Conservation (phyloP, 2,113 vertebrate genomes). For the Leuciscus idus region DNA sequence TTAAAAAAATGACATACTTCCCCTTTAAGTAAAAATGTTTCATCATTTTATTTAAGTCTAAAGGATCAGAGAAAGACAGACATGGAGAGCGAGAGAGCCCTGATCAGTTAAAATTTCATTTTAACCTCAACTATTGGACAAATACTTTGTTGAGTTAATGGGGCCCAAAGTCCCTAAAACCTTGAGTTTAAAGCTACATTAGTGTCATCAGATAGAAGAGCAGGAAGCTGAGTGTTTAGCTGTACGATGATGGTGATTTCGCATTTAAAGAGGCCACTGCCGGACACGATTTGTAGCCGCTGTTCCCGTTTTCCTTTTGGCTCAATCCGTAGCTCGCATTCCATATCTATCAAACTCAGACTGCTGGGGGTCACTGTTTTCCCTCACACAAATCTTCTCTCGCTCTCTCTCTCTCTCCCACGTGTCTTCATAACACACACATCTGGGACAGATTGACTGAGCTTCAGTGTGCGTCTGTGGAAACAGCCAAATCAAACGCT, state of each 20-base stretch:
- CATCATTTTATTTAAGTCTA: too few relatives aligned
- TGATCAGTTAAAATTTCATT: neutral
- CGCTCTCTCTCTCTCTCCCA: conserved; percentile 12
- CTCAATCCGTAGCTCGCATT: conserved; percentile 66
- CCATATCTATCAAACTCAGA: conserved; percentile 68
- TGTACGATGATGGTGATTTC: neutral
- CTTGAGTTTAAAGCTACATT: neutral
- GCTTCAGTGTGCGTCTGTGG: conserved; percentile 23
- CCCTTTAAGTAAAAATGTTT: neutral
- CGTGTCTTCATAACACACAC: conserved; percentile 36
- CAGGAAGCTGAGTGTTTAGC: neutral
- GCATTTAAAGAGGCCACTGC: neutral
- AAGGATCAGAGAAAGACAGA: too few relatives aligned
- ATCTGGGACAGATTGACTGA: conserved; percentile 58
- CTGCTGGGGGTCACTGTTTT: conserved; percentile 74
- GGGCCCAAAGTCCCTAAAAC: neutral
- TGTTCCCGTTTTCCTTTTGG: conserved; percentile 56
- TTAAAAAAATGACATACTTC: neutral
- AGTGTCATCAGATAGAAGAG: conserved; percentile 11
- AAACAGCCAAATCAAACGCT: conserved; percentile 38
- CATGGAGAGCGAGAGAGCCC: neutral
- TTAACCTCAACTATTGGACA: neutral
- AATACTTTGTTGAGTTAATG: neutral
- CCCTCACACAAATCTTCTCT: neutral
- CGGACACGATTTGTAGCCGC: conserved; percentile 37